Conservation (phyloP, 2,888 invertebrate species). For the Netelia fuscicornis region DNA sequence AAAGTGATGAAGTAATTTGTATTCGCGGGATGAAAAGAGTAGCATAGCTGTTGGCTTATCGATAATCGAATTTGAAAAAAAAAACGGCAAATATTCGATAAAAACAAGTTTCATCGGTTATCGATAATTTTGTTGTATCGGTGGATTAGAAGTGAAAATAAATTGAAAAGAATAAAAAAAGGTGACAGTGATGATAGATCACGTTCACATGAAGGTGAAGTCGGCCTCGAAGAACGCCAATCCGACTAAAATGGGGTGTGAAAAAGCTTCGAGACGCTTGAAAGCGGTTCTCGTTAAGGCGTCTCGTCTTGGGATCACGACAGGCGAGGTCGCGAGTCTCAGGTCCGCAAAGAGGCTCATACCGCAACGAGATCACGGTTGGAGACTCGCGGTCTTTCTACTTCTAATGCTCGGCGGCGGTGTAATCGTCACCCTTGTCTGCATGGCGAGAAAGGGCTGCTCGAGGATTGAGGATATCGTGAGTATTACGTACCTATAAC, state of each 20-base stretch:
- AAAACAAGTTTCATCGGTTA: neutral
- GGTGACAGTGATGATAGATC: conserved; percentile 74
- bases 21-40: conserved; percentile 8
- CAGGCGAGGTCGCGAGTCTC: conserved; percentile 79
- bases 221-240: conserved; percentile 76
- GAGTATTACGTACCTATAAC: conserved; percentile 71
- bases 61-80: neutral
- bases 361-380: conserved; percentile 82
- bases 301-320: conserved; percentile 80
- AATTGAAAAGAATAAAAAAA: neutral
- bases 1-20: neutral
- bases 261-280: conserved; percentile 81
- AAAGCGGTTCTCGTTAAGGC: conserved; percentile 81
- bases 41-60: neutral
- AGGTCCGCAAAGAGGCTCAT: conserved; percentile 80
- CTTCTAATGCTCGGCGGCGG: conserved; percentile 82
- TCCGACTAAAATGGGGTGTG: conserved; percentile 82
- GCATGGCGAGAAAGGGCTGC: conserved; percentile 82
- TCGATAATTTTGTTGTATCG: neutral
- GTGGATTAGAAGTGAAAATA: neutral
- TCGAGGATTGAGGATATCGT: conserved; percentile 83
- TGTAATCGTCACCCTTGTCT: conserved; percentile 82
- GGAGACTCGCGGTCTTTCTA: conserved; percentile 82
- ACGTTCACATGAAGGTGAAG: conserved; percentile 80
- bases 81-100: neutral